Percentiles rank a stretch among this genome's conserved stretches.
Evolutionary conservation across 2,888 invertebrate genomes (phyloP).

Genomic region (Pyrochroa serraticornis): DNA sequence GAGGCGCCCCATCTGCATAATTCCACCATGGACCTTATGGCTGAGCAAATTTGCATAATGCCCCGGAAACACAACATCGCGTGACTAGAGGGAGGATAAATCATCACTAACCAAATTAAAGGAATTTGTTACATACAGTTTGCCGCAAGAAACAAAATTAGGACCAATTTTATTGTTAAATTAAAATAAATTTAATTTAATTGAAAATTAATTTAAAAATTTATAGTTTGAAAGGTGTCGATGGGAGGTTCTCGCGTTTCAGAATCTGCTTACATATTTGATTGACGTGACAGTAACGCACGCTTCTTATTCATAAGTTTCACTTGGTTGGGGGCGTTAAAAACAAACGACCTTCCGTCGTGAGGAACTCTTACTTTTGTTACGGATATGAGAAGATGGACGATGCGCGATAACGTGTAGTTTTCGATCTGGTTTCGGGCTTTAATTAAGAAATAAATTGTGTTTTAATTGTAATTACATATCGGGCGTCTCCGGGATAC

Average conservation of each 20-base stretch:
- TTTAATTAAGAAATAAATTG: conserved; percentile 31
- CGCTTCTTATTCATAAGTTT: conserved; percentile 25
- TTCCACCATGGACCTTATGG: too few species aligned
- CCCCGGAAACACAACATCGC: too few species aligned
- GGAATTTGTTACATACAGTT: too few species aligned
- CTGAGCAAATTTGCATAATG: too few species aligned
- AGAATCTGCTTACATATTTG: conserved; percentile 26
- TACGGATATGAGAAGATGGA: conserved; percentile 1
- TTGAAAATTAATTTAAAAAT: too few species aligned
- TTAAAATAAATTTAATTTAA: too few species aligned
- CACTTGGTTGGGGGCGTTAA: conserved; percentile 20
- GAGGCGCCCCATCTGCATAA: too few species aligned
- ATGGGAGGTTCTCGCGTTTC: conserved; percentile 21
- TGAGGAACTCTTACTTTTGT: conserved; percentile 19
- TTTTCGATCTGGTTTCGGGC: conserved; percentile 1
- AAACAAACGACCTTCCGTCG: conserved; percentile 23
- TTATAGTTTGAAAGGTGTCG: conserved; percentile 14
- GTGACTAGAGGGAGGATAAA: too few species aligned
- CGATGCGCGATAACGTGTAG: not conserved
- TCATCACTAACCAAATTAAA: too few species aligned
- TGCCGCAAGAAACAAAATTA: too few species aligned
- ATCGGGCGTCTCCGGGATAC: conserved; percentile 13
- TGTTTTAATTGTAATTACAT: conserved; percentile 29
- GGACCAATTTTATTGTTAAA: too few species aligned
- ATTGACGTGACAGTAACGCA: conserved; percentile 29